phyloP scores from a whole-genome alignment of 2,888 invertebrate species.

The Andricus quercusramuli region DNA sequence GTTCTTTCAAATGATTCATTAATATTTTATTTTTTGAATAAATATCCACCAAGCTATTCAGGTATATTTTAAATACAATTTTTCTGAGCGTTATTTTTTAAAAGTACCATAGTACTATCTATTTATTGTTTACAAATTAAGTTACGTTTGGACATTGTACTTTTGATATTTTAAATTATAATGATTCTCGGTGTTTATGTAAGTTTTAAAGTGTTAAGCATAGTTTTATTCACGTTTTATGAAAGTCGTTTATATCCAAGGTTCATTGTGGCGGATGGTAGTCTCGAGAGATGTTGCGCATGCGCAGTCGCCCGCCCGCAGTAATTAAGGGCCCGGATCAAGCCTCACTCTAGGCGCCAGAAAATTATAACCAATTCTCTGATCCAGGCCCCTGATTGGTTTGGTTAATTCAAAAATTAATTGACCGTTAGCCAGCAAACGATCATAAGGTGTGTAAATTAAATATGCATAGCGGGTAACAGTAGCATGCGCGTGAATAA shows the following conservation, averaged over 20 bases:
- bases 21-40: no score
- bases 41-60: no score
- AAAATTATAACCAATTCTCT: no score
- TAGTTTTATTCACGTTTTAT: conserved; percentile 11
- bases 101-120: neutral
- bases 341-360: no score
- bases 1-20: no score
- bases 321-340: no score
- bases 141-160: conserved; percentile 3
- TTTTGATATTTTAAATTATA: neutral
- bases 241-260: conserved; percentile 7
- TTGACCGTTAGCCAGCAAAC: conserved; percentile 48
- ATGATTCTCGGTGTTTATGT: conserved; percentile 9
- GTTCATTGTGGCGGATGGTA: conserved; percentile 42
- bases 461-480: conserved; percentile 54
- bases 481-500: conserved; percentile 58
- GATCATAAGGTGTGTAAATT: conserved; percentile 58
- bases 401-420: conserved; percentile 57
- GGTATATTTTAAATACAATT: no score
- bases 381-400: conserved; percentile 44
- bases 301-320: conserved; percentile 50
- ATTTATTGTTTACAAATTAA: conserved; percentile 33
- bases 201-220: conserved; percentile 9
- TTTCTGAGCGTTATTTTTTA: no score
- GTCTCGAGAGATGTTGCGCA: conserved; percentile 49